A percentile compares a stretch with the other conserved stretches of the same genome.
Conservation (phyloP, 2,888 invertebrate species). For the Andrena bucephala region DNA sequence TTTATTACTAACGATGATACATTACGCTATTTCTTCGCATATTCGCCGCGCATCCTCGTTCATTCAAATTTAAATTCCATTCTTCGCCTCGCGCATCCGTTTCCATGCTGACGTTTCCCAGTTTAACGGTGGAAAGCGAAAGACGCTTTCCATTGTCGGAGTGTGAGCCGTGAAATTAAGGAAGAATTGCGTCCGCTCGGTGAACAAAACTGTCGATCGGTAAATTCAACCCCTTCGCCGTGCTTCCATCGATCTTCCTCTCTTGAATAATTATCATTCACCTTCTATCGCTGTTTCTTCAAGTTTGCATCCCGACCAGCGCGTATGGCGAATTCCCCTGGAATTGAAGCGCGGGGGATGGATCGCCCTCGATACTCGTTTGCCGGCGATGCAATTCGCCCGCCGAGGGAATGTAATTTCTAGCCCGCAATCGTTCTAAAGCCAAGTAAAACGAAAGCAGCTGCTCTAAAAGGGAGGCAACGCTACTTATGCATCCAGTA, state of each 20-base stretch:
- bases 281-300: no score
- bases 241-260: no score
- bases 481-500: constrained; percentile 20
- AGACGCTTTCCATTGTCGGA: constrained; percentile 18
- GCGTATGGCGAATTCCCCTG: no score
- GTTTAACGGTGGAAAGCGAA: constrained; percentile 8
- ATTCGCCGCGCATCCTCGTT: constrained; percentile 27
- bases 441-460: not conserved
- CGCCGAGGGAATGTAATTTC: no score
- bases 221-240: not conserved
- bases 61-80: constrained; percentile 53
- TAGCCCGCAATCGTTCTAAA: not conserved
- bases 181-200: constrained; percentile 25
- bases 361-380: no score
- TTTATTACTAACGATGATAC: constrained; percentile 56
- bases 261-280: no score
- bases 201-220: not conserved
- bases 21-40: constrained; percentile 40
- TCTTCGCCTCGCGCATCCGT: constrained; percentile 47
- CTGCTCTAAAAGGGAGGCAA: constrained; percentile 12
- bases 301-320: no score
- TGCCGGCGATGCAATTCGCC: no score
- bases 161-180: constrained; percentile 15
- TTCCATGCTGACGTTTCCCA: constrained; percentile 37
- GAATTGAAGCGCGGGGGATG: no score